Base-by-base conservation (phyloP, 2,888 invertebrate genomes). In the Deroplatys truncata region DNA sequence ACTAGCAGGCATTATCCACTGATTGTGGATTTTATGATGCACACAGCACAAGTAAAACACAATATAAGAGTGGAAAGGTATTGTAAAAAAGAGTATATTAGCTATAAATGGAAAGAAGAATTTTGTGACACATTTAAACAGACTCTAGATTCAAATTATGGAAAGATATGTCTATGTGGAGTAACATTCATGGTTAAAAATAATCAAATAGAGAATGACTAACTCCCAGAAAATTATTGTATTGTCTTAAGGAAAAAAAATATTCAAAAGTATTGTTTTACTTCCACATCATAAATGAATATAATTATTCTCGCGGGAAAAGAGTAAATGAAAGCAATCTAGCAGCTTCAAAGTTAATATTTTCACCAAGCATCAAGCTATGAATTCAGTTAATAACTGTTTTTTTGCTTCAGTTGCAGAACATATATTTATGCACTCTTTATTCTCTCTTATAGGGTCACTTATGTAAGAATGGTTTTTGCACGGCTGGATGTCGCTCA, bases 401-500 rank as follows among this genome's bases (percentile, higher is more conserved):
- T 4, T 3, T 20, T 72, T 20, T 72, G 20, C 20, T 15, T 72
- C 25, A 72, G 56, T 20, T 72, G 56, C 16, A 16, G 20, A 56
- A 13, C 56, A 20, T 72, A 20, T 72, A 72, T 72, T 72, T 20
- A 56, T 56, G 16, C 56, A 56, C 15, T 0, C 56, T 16, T 72
- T 72, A 25, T 15, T 72, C 56, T 49, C 43, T 82, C 16, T 72
- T 49, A 4, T 86, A 90, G 89, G 89, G 91, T 20, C 90, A 90
- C 43, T 82, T 91, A 28, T 91, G 91, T 28, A 86, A 89, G 83
- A 88, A 85, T 15, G 97, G 97, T 88, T 94, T 95, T 28, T 98
- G 98, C 92, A 92, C 96, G 56, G 95, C 97, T 20, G 98, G 98
- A 8, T 98, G 98, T 93, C 95, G 96, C 91, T 95, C 95, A 28